Base-by-base conservation (phyloP, 2,797 vertebrate genomes). In the Pangasius djambal region DNA sequence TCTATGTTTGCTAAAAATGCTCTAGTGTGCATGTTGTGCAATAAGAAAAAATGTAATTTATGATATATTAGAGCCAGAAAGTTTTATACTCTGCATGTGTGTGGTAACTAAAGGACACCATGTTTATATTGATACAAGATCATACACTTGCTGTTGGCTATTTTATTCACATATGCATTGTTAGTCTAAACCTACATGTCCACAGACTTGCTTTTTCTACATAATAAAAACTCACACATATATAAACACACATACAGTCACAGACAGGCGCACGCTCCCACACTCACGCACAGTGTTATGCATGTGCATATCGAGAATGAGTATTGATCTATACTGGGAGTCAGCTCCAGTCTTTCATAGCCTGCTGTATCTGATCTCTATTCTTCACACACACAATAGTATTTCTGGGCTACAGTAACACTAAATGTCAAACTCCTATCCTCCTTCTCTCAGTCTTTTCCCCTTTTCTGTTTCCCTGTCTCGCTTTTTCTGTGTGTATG, bases 271-370 rank as follows among this genome's bases (percentile, higher is more conserved):
- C 88, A 50, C 69, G 9, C 52, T 85, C 72, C 40, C 87, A 70
- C 86, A 34, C 87, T 52, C 75, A 57, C 67, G 44, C 87, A 48
- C 63, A 4, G 86, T 16, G 57, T 86, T 90, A 61, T 87, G 86
- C 86, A 83, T 83, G 88, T 90, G 70, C 86, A 91, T 91, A 91
- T 88, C 82, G 81, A 89, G 85, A 91, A 91, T 79, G 87, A 84
- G 89, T 91, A 92, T 92, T 91, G 90, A 92, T 92, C 87, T 84
- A 25, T 63, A 57, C 65, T 81, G 44, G 75, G 86, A 88, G 89
- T 86, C 89, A 72, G 90, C 85, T 88, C 89, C 86, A 86, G 87
- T 90, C 86, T 88, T 91, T 89, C 86, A 91, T 88, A 89, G 86
- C 77, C 40, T 82, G 78, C 83, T 86, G 86, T 86, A 90, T 89